Percentiles rank a stretch among this genome's conserved stretches.
These are phyloP conservation scores for Tanypteryx hageni DNA, from an alignment of 2,888 invertebrate species.

Conservation along the genomic window DNA sequence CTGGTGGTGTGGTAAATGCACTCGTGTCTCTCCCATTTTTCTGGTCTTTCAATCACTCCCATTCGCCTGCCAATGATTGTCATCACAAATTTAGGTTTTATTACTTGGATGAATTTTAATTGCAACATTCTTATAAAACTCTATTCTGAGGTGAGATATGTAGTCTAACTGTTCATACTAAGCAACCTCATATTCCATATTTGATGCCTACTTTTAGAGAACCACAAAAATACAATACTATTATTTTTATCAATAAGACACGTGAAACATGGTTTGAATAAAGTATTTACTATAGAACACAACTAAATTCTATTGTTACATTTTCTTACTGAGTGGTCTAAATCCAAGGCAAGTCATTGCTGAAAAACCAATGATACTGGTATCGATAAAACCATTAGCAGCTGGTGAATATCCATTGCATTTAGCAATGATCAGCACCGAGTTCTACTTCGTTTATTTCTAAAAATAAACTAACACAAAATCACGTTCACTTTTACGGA, in stretches of 20 bases:
- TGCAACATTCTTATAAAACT: not conserved
- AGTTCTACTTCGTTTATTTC: not conserved
- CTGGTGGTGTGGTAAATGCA: constrained; percentile 58
- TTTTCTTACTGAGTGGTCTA: not conserved
- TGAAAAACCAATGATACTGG: not conserved
- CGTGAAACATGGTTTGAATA: not conserved
- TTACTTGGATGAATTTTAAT: not conserved
- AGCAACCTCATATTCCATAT: not conserved
- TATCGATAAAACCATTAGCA: not conserved
- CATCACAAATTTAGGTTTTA: not conserved
- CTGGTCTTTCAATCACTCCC: constrained; percentile 29
- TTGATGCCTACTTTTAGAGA: not conserved
- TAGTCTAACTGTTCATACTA: not conserved
- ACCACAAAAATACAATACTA: not conserved
- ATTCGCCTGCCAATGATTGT: constrained; percentile 13
- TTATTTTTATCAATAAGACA: not conserved
- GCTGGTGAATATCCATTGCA: not conserved
- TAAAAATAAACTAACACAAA: constrained; percentile 10
- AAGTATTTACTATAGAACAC: not conserved
- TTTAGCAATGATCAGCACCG: not conserved
- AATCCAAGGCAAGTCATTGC: not conserved
- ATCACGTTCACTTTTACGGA: constrained; percentile 3
- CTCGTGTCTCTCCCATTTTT: constrained; percentile 60
- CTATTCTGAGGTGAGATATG: not conserved
- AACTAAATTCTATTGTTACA: not conserved